Conservation (phyloP, 2,113 vertebrate genomes). For the Eurypyga helias region DNA sequence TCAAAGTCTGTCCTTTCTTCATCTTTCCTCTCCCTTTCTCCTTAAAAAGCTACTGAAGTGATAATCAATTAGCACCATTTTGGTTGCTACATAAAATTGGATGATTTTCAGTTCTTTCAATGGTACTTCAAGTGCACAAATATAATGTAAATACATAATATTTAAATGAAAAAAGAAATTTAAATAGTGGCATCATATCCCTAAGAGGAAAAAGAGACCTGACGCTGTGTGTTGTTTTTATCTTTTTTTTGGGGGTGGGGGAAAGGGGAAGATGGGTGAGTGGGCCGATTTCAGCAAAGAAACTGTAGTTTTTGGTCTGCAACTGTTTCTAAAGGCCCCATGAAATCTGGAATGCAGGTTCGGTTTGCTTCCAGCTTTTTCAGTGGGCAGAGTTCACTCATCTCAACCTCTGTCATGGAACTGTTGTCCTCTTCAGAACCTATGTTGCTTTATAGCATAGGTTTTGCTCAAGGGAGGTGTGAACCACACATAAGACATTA, state of each 20-base stretch:
- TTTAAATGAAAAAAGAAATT: background rate
- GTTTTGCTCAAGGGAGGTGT: background rate
- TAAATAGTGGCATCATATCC: background rate
- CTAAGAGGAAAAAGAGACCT: background rate
- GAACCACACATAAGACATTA: background rate
- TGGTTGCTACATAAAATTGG: background rate
- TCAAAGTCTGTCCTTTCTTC: background rate
- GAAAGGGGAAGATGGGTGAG: too few relatives aligned
- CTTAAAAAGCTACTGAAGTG: background rate
- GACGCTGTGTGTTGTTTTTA: background rate
- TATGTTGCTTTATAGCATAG: background rate
- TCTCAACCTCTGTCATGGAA: background rate
- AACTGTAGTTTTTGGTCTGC: background rate
- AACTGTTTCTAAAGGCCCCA: background rate
- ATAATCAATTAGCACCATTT: background rate
- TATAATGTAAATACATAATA: background rate
- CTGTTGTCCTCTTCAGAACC: background rate
- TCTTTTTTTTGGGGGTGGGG: too few relatives aligned
- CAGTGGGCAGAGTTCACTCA: background rate
- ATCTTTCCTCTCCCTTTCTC: background rate
- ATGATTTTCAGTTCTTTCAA: background rate
- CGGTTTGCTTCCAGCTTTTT: background rate
- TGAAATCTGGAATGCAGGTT: background rate
- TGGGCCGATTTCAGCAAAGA: background rate
- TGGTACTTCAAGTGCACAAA: background rate